Percentiles rank a stretch among this genome's conserved stretches.
Conservation (phyloP, 2,113 vertebrate species). For the Camarhynchus parvulus region DNA sequence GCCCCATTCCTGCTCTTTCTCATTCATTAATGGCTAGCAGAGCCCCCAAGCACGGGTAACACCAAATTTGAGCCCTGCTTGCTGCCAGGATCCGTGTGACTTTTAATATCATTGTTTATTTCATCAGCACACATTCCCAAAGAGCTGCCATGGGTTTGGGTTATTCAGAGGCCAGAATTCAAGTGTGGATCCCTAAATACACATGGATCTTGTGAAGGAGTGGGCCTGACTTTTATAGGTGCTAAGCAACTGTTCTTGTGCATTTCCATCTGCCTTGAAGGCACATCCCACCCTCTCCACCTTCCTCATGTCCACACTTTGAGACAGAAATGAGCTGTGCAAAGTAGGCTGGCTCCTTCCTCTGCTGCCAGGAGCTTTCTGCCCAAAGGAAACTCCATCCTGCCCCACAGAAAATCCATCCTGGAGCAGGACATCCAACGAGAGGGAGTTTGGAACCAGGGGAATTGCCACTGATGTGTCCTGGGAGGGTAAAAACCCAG, state of each 20-base stretch:
- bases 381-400: neutral
- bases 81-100: neutral
- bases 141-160: neutral
- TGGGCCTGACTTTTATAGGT: constrained; percentile 55
- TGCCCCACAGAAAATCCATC: neutral
- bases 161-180: constrained; percentile 13
- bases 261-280: constrained; percentile 46
- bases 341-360: neutral
- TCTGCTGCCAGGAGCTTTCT: neutral
- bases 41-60: neutral
- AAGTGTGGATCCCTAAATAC: constrained; percentile 23
- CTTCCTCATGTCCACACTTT: constrained; percentile 8
- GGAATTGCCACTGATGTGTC: neutral
- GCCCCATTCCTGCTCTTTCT: neutral
- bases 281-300: constrained; percentile 54
- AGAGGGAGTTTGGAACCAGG: neutral
- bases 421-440: neutral
- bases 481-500: neutral
- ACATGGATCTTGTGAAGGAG: constrained; percentile 28
- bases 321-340: neutral
- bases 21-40: neutral
- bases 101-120: neutral
- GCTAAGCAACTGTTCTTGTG: constrained; percentile 63
- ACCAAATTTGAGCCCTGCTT: neutral
- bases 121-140: neutral